Conservation (phyloP, 2,113 vertebrate species). For the Loxodonta africana region DNA sequence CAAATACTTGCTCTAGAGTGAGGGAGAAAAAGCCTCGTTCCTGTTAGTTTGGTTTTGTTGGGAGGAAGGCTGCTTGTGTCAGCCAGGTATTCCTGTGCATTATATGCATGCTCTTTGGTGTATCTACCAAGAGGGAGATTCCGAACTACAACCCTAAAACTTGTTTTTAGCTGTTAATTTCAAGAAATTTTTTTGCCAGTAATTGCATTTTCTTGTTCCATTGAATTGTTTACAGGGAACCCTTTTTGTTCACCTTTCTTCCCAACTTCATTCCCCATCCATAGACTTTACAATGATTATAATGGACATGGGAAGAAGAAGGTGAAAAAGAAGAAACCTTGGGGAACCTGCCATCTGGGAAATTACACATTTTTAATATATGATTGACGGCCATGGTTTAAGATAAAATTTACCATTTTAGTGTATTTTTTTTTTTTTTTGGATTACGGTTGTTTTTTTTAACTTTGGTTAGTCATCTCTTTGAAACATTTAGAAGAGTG, state of each 20-base stretch:
- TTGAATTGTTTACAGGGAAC: background rate
- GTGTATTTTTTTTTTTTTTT: background rate
- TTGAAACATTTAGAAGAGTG: constrained; percentile 55
- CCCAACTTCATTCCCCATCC: background rate
- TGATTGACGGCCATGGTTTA: background rate
- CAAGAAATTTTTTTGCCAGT: background rate
- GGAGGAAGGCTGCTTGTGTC: background rate
- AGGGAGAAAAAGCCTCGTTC: background rate
- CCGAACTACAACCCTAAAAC: background rate
- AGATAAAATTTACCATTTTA: constrained; percentile 10
- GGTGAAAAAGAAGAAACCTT: background rate
- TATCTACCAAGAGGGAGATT: background rate
- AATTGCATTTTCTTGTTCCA: background rate
- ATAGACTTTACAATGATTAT: background rate
- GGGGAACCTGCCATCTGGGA: constrained; percentile 43
- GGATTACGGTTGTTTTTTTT: background rate
- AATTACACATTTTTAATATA: constrained; percentile 28
- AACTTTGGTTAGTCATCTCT: constrained; percentile 2
- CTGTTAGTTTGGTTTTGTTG: background rate
- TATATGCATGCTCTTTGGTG: background rate
- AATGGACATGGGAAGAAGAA: background rate
- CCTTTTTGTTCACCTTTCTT: constrained; percentile 16
- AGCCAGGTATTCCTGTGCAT: background rate
- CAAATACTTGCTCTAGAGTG: background rate
- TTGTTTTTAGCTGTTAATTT: background rate